Evolutionary conservation across 2,797 vertebrate species (phyloP), one percentile per base, ranked within the genome.

Genomic region (Alauda arvensis): DNA sequence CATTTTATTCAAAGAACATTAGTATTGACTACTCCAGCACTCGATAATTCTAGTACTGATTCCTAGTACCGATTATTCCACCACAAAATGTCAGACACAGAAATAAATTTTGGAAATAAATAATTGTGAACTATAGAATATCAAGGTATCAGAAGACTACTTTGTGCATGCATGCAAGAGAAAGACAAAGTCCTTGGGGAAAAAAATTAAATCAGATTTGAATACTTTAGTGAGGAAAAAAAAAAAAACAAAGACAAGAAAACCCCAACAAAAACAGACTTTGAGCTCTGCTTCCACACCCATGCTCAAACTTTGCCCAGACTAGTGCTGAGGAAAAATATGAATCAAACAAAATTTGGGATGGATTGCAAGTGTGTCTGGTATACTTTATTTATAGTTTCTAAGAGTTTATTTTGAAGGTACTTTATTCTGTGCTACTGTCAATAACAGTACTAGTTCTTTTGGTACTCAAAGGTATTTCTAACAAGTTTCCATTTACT

Each of bases 101-200:
- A 96, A 94, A 77, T 82, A 77, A 61, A 77, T 67, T 39, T 74
- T 70, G 71, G 56, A 88, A 87, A 71, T 74, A 87, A 61, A 92
- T 68, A 13, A 79, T 12, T 62, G 76, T 57, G 71, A 87, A 74
- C 40, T 62, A 48, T 5, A 88, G 29, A 65, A 77, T 43, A 79
- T 60, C 61, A 75, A 92, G 76, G 59, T 77, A 94, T 66, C 29
- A 67, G 43, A 80, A 60, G 9, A 29, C 25, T 52, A 14, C 6
- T 67, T 80, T 61, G 65, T 49, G 83, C 33, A 46, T 53, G 9
- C 46, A 77, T 29, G 19, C 34, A 74, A 63, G 46, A 83, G 46
- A 85, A 42, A 83, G 19, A 63, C 25, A 76, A 65, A 59, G 28
- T 25, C 43, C 48, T 40, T 52, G 49, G 28, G 31, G 52, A 83